A percentile compares a stretch with the other conserved stretches of the same genome.
phyloP scores from a whole-genome alignment of 2,888 invertebrate species.

The Synanthedon tipuliformis region DNA sequence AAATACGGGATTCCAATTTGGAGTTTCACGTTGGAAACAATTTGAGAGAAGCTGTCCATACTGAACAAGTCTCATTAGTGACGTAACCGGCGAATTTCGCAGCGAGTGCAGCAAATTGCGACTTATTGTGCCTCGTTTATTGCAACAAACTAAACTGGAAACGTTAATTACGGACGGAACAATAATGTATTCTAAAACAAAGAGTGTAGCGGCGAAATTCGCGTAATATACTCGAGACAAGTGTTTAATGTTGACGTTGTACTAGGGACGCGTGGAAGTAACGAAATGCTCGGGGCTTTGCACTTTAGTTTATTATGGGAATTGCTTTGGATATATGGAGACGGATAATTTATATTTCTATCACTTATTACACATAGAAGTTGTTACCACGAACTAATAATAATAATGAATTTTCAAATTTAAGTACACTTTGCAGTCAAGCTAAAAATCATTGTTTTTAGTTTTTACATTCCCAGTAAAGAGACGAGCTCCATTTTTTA shows the following conservation, averaged over 20 bases:
- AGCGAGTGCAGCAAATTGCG: not conserved
- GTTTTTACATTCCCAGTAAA: no score
- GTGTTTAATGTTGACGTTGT: not conserved
- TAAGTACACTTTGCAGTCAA: no score
- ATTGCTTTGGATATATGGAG: conserved; percentile 6
- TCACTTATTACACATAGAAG: no score
- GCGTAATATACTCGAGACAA: not conserved
- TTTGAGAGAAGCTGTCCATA: no score
- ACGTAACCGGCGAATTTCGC: not conserved
- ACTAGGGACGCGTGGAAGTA: conserved; percentile 4
- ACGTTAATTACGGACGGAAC: not conserved
- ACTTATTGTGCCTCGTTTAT: not conserved
- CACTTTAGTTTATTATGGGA: conserved; percentile 6
- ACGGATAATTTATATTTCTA: not conserved
- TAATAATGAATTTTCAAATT: no score
- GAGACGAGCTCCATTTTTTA: no score
- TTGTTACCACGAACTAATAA: no score
- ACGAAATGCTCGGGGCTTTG: conserved; percentile 6
- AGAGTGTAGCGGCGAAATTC: not conserved
- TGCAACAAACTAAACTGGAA: not conserved
- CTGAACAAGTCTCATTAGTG: no score
- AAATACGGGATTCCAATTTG: no score
- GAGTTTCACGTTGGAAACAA: no score
- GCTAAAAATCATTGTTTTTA: no score
- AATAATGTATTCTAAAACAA: not conserved